Conservation (phyloP, 2,113 vertebrate genomes). For the Microcebus murinus region DNA sequence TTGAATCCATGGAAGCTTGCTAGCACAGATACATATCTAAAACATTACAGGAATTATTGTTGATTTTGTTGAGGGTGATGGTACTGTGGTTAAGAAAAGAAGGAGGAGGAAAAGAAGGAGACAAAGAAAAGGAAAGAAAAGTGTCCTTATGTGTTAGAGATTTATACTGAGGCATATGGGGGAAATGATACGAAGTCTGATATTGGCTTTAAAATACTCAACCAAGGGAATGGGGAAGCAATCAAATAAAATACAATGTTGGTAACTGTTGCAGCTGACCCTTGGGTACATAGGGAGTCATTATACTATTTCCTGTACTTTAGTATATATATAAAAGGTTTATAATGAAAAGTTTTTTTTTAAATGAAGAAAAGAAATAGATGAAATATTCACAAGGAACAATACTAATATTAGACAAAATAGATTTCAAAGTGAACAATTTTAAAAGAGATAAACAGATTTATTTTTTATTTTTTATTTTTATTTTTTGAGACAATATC, state of each 20-base stretch:
- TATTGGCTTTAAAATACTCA: background rate
- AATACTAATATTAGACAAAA: background rate
- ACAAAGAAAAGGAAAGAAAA: background rate
- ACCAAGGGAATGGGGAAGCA: background rate
- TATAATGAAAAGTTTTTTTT: background rate
- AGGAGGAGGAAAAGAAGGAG: background rate
- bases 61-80: background rate
- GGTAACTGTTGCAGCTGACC: background rate
- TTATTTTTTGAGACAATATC: no score
- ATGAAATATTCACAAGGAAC: background rate
- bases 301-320: background rate
- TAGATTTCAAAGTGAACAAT: background rate
- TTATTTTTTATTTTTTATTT: background rate
- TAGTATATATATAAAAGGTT: background rate
- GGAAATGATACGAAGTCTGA: background rate
- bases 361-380: background rate
- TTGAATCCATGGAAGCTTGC: background rate
- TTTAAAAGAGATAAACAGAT: background rate
- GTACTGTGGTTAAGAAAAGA: background rate
- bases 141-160: background rate
- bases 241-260: background rate
- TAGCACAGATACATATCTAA: background rate
- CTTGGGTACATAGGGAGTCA: background rate
- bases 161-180: background rate
- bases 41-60: background rate